These are phyloP conservation scores for Limnodromus scolopaceus DNA, from an alignment of 2,797 vertebrate genomes.

Conservation along the genomic window DNA sequence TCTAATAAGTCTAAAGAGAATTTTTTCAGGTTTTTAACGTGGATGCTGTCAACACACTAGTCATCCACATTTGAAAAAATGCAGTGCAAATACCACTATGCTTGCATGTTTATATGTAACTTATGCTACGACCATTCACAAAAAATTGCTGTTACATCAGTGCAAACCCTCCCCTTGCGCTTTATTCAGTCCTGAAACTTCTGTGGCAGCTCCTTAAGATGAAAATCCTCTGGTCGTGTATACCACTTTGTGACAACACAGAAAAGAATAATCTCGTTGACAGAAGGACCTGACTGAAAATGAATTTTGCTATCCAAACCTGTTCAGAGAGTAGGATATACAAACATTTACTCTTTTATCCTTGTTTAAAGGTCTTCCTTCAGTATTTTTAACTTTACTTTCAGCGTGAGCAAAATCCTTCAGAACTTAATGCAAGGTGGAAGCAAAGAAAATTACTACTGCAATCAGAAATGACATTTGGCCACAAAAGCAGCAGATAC, in stretches of 20 bases:
- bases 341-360: conserved; percentile 17
- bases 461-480: not conserved
- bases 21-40: not conserved
- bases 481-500: not conserved
- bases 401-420: not conserved
- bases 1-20: not conserved
- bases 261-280: not conserved
- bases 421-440: not conserved
- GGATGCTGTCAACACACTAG: not conserved
- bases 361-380: conserved; percentile 27
- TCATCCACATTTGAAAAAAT: not conserved
- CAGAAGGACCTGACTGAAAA: not conserved
- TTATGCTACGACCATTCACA: not conserved
- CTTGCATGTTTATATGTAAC: not conserved
- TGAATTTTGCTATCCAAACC: not conserved
- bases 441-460: not conserved
- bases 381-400: not conserved
- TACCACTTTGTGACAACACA: not conserved
- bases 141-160: not conserved
- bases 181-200: not conserved
- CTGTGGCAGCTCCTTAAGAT: not conserved
- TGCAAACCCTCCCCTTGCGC: not conserved
- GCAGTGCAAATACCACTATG: not conserved
- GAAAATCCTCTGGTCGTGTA: not conserved
- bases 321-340: not conserved